Base-by-base conservation (phyloP, 2,888 invertebrate species). In the Mechanitis messenoides region DNA sequence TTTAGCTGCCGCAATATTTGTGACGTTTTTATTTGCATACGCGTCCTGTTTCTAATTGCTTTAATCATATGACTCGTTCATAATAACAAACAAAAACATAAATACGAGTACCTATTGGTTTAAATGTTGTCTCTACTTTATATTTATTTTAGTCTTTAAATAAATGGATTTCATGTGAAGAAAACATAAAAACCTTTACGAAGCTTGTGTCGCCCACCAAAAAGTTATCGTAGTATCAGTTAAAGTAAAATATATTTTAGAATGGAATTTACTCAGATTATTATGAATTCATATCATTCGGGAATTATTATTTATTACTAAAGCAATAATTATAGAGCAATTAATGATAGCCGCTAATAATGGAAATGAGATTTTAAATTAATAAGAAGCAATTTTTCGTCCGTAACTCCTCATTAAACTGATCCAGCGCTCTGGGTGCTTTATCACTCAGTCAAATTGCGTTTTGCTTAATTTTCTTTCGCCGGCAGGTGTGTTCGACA, bases 401-500 rank as follows among this genome's bases (percentile, higher is more conserved):
- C 76, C 76, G 86, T 78, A 80, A 82, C 82, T 87, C 78, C 85
- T 87, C 87, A 88, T 90, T 88, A 88, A 87, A 87, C 81, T 84
- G 85, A 88, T 88, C 84, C 84, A 82, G 72, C 71, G 75, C 81
- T 77, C 77, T 79, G 78, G 85, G 86, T 87, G 84, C 89, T 87
- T 85, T 85, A 89, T 89, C 89, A 89, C 86, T 90, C 88, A 89
- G 87, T 88, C 88, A 88, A 89, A 89, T 89, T 88, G 86, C 87
- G 87, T 88, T 88, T 85, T 87, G 83, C 89, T 89, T 90, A 89
- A 90, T 90, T 89, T 90, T 89, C 88, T 89, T 89, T 88, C 81
- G 78, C 81, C 82, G 81, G 85, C 90, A 89, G 90, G 89, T 90
- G 90, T 89, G 87, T 90, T 90, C 90, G 90, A 90, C 90, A 87